These are phyloP conservation scores for Drosophila hydei DNA, from an alignment of 1,140 invertebrate genomes.

Conservation along the genomic window DNA sequence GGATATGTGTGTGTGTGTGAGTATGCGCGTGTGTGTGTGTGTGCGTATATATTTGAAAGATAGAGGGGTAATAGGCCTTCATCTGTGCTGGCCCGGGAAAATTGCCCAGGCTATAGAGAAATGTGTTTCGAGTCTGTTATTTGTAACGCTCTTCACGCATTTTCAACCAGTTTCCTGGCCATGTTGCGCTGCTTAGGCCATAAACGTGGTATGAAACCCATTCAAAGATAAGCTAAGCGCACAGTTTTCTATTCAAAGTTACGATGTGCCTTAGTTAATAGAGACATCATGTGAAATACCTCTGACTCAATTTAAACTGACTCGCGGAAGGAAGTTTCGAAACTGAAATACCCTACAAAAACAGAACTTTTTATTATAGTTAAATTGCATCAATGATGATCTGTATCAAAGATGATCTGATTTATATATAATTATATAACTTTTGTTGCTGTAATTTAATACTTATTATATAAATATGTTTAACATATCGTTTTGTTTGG, in stretches of 20 bases:
- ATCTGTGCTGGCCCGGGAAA: constrained; percentile 5
- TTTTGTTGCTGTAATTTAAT: no score
- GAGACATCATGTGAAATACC: constrained; percentile 2
- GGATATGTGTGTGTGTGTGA: constrained; percentile 21
- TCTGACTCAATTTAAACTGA: no score
- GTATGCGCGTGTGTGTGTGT: constrained; percentile 3
- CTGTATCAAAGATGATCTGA: no score
- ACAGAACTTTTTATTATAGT: no score
- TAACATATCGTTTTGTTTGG: no score
- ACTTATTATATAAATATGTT: no score
- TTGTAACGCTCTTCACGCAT: constrained; percentile 39
- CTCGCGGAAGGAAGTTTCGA: no score
- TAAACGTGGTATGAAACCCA: background rate
- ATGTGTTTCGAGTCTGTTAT: constrained; percentile 24
- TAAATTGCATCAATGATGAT: no score
- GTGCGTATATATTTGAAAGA: no score
- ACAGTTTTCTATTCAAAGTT: constrained; percentile 26
- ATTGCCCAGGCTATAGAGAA: constrained; percentile 5
- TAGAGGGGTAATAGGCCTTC: constrained; percentile 20
- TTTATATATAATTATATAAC: no score
- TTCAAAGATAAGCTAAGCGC: constrained; percentile 5
- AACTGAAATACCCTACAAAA: no score
- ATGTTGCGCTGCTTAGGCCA: no score
- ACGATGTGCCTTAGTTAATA: constrained; percentile 26
- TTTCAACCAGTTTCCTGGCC: constrained; percentile 30